Conservation (phyloP, 64 coral and sea anemone genomes). For the Platygyra sinensis region DNA sequence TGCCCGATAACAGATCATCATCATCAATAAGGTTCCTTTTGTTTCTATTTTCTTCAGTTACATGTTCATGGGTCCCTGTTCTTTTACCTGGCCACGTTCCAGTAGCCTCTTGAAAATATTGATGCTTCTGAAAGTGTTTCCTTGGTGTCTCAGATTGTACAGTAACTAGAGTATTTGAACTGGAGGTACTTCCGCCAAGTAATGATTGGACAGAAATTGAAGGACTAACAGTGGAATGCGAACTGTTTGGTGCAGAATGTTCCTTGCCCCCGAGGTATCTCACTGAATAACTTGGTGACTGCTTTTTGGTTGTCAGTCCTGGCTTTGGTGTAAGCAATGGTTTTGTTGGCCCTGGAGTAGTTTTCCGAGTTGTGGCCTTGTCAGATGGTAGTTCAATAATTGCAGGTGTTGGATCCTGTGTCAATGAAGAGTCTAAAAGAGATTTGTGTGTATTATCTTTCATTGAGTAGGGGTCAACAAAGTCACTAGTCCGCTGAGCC, state of each 20-base stretch:
- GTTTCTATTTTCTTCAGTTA: neutral
- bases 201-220: neutral
- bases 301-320: neutral
- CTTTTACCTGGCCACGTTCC: conserved; percentile 8
- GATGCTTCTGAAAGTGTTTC: neutral
- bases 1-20: conserved; percentile 29
- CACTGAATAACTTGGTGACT: conserved; percentile 9
- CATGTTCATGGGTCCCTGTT: neutral
- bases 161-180: neutral
- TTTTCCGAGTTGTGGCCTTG: neutral
- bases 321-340: neutral
- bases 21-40: neutral
- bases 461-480: conserved; percentile 1
- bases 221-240: neutral
- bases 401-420: conserved; percentile 47
- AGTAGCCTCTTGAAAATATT: neutral
- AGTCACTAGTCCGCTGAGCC: neutral
- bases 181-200: neutral
- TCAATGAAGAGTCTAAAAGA: conserved; percentile 73
- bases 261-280: neutral
- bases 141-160: neutral
- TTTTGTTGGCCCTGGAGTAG: neutral
- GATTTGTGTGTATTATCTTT: neutral
- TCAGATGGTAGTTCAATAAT: neutral
- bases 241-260: neutral